Percentiles rank a stretch among this genome's conserved stretches.
These are phyloP conservation scores for Dorcus hopei DNA, from an alignment of 2,888 invertebrate species.

Conservation along the genomic window DNA sequence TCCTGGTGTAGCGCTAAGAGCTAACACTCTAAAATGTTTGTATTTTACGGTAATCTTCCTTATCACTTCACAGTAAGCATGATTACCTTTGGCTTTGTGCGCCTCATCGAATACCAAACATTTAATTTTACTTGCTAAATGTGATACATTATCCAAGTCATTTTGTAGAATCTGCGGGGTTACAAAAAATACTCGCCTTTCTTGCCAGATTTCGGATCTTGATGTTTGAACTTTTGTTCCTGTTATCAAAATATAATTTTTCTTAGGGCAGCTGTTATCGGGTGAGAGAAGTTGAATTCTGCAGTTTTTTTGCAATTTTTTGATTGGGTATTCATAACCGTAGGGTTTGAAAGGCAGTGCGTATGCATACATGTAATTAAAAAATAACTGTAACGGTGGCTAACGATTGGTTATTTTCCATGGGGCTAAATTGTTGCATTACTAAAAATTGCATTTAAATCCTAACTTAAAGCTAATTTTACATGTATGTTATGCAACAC, in stretches of 20 bases:
- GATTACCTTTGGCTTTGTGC: constrained; percentile 85
- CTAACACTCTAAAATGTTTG: constrained; percentile 76
- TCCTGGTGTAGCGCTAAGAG: constrained; percentile 92
- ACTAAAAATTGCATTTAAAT: no score
- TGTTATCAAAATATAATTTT: constrained; percentile 29
- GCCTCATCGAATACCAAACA: constrained; percentile 94
- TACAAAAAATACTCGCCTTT: constrained; percentile 87
- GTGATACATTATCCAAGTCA: constrained; percentile 70
- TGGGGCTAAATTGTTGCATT: no score
- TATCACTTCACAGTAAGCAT: constrained; percentile 87
- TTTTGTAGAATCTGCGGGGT: constrained; percentile 92
- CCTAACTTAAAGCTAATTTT: no score
- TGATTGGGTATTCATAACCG: no score
- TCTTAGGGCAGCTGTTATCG: no score
- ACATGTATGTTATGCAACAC: no score
- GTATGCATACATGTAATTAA: no score
- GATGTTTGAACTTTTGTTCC: constrained; percentile 62
- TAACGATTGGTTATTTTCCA: no score
- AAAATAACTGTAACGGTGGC: no score
- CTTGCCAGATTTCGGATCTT: constrained; percentile 71
- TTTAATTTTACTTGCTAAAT: constrained; percentile 68
- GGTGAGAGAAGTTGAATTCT: no score
- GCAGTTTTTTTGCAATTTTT: no score
- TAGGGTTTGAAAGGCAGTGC: no score
- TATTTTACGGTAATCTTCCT: constrained; percentile 50